Evolutionary conservation across 2,113 vertebrate genomes (phyloP), one percentile per base, ranked within the genome.

Genomic region (Rhea americana): DNA sequence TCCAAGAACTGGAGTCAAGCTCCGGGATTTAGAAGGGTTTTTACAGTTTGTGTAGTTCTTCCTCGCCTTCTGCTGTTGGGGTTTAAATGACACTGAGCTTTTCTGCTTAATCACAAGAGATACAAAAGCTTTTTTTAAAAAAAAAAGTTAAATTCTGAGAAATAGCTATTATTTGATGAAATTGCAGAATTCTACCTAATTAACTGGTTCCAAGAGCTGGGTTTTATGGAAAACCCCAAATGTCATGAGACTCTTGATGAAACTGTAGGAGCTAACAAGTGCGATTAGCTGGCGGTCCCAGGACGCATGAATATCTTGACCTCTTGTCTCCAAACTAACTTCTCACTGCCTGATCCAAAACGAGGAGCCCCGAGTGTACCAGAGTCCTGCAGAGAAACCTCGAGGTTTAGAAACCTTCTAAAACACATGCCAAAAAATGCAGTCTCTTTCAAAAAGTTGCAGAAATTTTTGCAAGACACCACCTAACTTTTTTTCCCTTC

Each of bases 331-430:
- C n/a, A 4, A 13, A 41, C 17, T 3, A 37, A 25, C 39, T 43
- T n/a, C 77, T 55, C 26, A 8, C 53, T 35, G 53, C 15, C 58
- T 55, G 61, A 59, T 39, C 47, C 0, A 0, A 78, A 71, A 16
- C 0, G 0, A 30, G 83, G 39, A 81, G 28, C 41, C 58, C 77
- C 1, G 1, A 59, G 51, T 4, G 0, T 3, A 0, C 12, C 1
- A 11, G 13, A 37, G 15, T 71, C 51, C 56, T 78, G 73, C 70
- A 67, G 55, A 65, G 68, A 62, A 80, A 56, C 48, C 58, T 12
- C 0, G 0, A 37, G 43, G n/a, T 20, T 63, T 51, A 61, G 66
- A 78, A 81, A 11, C 2, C 48, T 78, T 30, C 76, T 61, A 58
- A 79, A 84, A 65, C 7, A 58, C 5, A 28, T 76, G 39, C 10